phyloP scores from a whole-genome alignment of 2,113 vertebrate species.

The Corythornis madagascariensis region DNA sequence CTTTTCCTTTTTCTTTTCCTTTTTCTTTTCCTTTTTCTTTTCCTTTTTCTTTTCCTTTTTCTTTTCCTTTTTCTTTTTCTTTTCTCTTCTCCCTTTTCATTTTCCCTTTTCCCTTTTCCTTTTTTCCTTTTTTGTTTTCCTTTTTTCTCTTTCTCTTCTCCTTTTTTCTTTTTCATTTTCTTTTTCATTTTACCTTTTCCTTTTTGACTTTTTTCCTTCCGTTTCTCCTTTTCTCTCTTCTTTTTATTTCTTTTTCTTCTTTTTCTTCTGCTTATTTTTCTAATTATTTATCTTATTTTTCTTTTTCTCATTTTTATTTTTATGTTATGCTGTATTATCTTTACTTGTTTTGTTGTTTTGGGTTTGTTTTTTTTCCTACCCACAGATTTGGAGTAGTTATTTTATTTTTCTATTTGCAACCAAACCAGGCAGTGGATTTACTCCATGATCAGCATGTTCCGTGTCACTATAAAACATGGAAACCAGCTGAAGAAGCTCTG shows the following conservation, averaged over 20 bases:
- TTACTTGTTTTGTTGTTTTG: background rate
- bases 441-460: background rate
- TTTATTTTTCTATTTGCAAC: background rate
- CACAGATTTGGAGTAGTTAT: background rate
- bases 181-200: no score
- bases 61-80: no score
- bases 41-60: rapidly evolving
- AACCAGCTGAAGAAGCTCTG: background rate
- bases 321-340: background rate
- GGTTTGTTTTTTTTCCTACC: no score
- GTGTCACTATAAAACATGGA: background rate
- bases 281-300: no score
- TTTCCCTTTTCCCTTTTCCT: rapidly evolving
- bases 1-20: background rate
- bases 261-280: no score
- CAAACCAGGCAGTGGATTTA: background rate
- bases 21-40: rapidly evolving
- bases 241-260: no score
- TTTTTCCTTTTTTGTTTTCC: rapidly evolving
- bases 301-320: background rate
- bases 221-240: no score
- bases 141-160: no score
- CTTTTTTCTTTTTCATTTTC: no score
- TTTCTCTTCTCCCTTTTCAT: rapidly evolving
- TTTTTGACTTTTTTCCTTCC: no score